Base-by-base conservation (phyloP, 2,797 vertebrate genomes). In the Miichthys miiuy region DNA sequence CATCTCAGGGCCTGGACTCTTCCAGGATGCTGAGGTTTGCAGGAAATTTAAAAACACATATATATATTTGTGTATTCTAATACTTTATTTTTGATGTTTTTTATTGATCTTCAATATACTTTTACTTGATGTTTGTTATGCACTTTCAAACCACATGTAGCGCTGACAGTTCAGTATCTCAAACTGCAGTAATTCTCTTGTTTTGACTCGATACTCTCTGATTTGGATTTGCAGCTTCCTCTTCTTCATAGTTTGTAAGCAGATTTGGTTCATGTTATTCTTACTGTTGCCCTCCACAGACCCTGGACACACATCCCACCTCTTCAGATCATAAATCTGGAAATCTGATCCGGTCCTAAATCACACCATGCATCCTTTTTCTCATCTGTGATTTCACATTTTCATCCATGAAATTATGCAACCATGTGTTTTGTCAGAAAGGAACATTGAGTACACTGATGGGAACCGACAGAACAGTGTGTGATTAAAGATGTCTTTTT, bases 171-270 rank as follows among this genome's bases (percentile, higher is more conserved):
- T 62, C 3, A 13, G 0, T 9, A 3, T 21, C 2, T 42, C 57
- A 5, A 27, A 30, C 10, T 44, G 34, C 48, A n/a, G 34, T 1
- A 3, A 6, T 20, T 1, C 0, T 86, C 74, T 79, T 65, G 72
- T 30, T 47, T 27, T 21, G 54, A 68, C 23, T 64, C 12, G 6
- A 68, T n/a, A 55, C 56, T 80, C 79, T 85, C 12, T 77, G 80
- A 54, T 68, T 23, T 74, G 5, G 46, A 68, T 41, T 4, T 21
- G 20, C 23, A 7, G 65, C 34, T 77, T 50, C 34, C 57, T 61
- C 56, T 27, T 75, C 23, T 56, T 25, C 34, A 14, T 23, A 51
- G 23, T 62, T 61, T 38, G 46, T 46, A n/a, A 57, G 14, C 52
- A 64, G 20, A 44, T 69, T 38, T 63, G 16, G 8, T 71, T 23